These are phyloP conservation scores for Spilogale gracilis DNA, from an alignment of 2,113 vertebrate genomes.

Conservation along the genomic window DNA sequence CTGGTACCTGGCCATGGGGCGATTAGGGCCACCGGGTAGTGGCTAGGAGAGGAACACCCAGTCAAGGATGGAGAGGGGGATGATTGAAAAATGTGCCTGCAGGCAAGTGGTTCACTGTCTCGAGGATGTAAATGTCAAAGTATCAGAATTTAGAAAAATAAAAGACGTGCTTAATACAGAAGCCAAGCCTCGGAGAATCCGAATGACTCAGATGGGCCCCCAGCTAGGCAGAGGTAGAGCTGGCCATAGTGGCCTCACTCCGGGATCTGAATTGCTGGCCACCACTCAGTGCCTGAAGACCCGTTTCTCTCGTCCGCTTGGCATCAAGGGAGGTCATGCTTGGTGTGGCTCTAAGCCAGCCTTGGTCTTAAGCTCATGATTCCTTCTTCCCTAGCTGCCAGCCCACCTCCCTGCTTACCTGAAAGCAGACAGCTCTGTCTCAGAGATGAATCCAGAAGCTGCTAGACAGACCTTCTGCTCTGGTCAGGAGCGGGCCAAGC, in stretches of 20 bases:
- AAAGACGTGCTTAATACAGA: background rate
- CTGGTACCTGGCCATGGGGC: background rate
- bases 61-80: background rate
- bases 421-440: background rate
- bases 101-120: background rate
- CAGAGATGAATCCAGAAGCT: background rate
- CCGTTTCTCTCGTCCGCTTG: background rate
- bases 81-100: background rate
- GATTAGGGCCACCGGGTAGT: background rate
- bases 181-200: background rate
- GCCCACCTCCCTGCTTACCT: background rate
- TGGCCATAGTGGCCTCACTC: background rate
- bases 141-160: background rate
- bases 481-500: background rate
- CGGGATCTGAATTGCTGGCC: background rate
- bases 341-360: background rate
- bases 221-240: background rate
- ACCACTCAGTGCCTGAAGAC: fast-evolving
- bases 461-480: background rate
- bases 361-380: background rate
- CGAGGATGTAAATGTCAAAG: background rate
- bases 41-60: background rate
- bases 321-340: background rate
- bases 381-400: background rate
- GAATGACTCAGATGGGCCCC: background rate